Evolutionary conservation across 2,797 vertebrate species (phyloP), one percentile per base, ranked within the genome.

Genomic region (Coendou prehensilis): DNA sequence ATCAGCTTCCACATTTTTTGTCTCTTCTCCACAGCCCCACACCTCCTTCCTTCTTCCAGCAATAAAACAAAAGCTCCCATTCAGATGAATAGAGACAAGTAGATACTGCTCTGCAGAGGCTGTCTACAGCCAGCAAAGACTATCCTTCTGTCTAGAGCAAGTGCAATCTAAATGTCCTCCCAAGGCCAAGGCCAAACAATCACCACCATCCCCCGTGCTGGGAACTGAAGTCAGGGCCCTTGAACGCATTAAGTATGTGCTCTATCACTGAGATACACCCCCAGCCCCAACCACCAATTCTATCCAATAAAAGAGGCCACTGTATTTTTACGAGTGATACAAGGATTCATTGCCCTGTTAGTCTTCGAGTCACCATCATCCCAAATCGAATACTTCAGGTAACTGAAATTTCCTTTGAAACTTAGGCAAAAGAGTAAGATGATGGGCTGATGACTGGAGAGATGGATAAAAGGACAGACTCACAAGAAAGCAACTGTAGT

Each of bases 51-150:
- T 95, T 89, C 75, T 54, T 91, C 47, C 13, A 30, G 22, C 45
- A 87, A 73, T 73, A 82, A 94, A 94, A 95, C 73, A 85, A 93
- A 96, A 93, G 52, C 61, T 93, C 41, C 45, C 56, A 63, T 86
- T 96, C 79, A 96, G 67, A 87, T 13, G 11, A 90, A 92, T 14
- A 64, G 73, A 67, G 75, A 93, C 69, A 89, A 67, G 20, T 26
- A 71, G 96, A 83, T 86, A 86, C 26, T 78, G 22, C 61, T 71
- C 23, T 15, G 9, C 0, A 0, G 64, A 4, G 54, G 33, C 14
- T 87, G 73, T 50, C 18, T 37, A 7, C 22, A 59, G 41, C 45
- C n/a, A 91, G 75, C 5, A 33, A 45, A 79, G 88, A 64, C 23
- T 61, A 47, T 52, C 75, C n/a, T 84, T 37, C 57, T 54, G 54